Conservation (phyloP, 2,797 vertebrate genomes). For the Urocyon cinereoargenteus region DNA sequence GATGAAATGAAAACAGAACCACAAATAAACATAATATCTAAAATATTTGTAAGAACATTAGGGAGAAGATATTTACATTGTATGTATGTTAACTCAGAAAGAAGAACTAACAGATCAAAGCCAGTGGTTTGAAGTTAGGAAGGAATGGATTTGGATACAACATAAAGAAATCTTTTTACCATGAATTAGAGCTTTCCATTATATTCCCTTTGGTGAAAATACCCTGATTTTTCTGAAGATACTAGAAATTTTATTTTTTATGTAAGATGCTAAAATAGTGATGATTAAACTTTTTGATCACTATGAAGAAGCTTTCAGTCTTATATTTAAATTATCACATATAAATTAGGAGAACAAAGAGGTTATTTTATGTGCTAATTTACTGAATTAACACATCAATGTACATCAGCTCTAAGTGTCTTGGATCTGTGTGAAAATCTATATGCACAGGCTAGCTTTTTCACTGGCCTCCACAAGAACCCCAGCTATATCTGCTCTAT, state of each 20-base stretch:
- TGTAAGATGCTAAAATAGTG: not conserved
- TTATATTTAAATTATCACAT: slow-evolving; percentile 18
- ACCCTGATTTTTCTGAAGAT: not conserved
- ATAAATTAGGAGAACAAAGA: not conserved
- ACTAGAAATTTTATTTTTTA: not conserved
- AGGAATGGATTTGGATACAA: not conserved
- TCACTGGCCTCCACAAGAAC: not conserved
- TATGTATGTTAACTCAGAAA: not conserved
- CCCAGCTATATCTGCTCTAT: not conserved
- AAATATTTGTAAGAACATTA: slow-evolving; percentile 1
- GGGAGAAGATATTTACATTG: not conserved
- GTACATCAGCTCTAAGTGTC: not conserved
- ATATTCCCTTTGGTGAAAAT: not conserved
- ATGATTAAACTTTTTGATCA: not conserved
- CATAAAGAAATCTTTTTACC: not conserved
- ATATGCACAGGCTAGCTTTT: not conserved
- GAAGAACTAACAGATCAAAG: not conserved
- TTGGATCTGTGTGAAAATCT: not conserved
- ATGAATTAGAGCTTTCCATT: not conserved
- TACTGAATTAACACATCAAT: not conserved
- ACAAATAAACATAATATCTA: not conserved
- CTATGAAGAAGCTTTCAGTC: not conserved
- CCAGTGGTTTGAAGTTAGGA: not conserved
- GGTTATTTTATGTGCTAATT: not conserved
- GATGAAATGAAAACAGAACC: not conserved